Conservation (phyloP, 2,113 vertebrate species). For the Oreotragus oreotragus region DNA sequence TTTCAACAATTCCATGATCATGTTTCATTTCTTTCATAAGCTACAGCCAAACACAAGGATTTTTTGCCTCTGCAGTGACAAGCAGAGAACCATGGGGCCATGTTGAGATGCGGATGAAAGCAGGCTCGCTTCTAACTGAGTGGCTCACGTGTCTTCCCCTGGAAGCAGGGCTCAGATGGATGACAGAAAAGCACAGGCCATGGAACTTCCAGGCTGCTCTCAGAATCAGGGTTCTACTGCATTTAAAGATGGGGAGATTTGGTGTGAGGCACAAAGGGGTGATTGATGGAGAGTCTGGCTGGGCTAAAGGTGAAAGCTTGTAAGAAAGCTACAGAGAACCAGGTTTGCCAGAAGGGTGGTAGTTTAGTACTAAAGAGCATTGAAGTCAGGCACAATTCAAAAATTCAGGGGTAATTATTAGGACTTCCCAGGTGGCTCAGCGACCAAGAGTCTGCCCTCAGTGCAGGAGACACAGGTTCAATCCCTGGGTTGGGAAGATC, state of each 20-base stretch:
- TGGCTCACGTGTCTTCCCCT: neutral
- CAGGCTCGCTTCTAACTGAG: neutral
- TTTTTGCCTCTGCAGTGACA: neutral
- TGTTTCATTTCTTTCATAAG: neutral
- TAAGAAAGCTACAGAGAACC: neutral
- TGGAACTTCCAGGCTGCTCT: neutral
- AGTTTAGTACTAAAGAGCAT: neutral
- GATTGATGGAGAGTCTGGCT: neutral
- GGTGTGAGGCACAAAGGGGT: neutral
- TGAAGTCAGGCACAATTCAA: neutral
- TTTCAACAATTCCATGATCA: neutral
- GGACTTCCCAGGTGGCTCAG: neutral
- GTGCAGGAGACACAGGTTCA: neutral
- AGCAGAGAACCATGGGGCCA: neutral
- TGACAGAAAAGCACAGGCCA: neutral
- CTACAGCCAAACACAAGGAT: neutral
- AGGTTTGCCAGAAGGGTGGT: neutral
- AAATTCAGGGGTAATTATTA: neutral
- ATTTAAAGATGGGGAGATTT: neutral
- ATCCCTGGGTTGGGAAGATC: neutral
- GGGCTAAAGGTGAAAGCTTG: neutral
- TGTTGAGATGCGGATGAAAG: neutral
- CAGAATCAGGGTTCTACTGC: neutral
- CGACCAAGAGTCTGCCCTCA: neutral
- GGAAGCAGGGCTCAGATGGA: neutral